Conservation (phyloP, 2,113 vertebrate genomes). For the Callipepla californica region DNA sequence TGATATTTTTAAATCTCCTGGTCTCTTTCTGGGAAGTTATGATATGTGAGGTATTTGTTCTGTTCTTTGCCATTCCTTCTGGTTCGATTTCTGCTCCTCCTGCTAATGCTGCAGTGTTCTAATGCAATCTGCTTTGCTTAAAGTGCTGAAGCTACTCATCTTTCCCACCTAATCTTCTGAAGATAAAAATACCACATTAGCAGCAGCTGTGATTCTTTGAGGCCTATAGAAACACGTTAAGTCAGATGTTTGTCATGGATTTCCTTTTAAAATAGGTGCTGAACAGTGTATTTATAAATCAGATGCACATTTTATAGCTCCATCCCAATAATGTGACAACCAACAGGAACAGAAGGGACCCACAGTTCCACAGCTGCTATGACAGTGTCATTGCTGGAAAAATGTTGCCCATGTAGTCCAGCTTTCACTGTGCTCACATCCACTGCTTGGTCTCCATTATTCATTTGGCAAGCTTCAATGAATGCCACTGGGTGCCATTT, state of each 20-base stretch:
- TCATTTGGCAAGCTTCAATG: neutral
- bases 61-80: constrained; percentile 25
- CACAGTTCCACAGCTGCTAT: neutral
- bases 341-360: neutral
- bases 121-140: constrained; percentile 13
- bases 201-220: neutral
- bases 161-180: neutral
- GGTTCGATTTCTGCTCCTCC: neutral
- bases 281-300: neutral
- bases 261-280: neutral
- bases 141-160: neutral
- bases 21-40: constrained; percentile 16
- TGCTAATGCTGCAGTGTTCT: neutral
- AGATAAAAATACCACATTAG: neutral
- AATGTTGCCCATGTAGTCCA: neutral
- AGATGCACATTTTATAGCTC: neutral
- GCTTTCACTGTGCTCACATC: neutral
- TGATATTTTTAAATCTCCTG: constrained; percentile 33
- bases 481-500: neutral
- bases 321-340: neutral
- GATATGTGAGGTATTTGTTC: neutral
- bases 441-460: neutral
- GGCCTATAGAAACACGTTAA: neutral
- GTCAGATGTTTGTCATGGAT: neutral
- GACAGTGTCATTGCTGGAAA: neutral